These are phyloP conservation scores for Phyto melanocephala DNA, from an alignment of 2,888 invertebrate species.

Conservation along the genomic window DNA sequence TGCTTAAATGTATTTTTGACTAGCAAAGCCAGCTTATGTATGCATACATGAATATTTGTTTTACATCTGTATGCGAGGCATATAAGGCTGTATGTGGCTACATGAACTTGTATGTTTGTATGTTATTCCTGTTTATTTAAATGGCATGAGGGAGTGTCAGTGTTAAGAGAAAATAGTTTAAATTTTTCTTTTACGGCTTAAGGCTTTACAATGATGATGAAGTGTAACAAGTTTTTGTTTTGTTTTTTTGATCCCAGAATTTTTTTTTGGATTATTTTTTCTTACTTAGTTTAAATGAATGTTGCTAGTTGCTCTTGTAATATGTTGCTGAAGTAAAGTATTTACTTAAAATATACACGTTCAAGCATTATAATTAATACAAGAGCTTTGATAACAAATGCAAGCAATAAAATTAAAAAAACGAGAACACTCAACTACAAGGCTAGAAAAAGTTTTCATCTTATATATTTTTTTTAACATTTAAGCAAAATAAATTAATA, in stretches of 20 bases:
- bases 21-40: not conserved
- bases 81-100: not conserved
- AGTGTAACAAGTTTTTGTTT: conserved; percentile 47
- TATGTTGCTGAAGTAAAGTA: conserved; percentile 15
- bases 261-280: conserved; percentile 2
- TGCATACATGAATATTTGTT: not conserved
- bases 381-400: conserved; percentile 44
- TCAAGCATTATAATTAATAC: conserved; percentile 52
- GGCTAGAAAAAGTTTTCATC: conserved; percentile 41
- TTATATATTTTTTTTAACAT: conserved; percentile 15
- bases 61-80: not conserved
- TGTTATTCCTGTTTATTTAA: too few species aligned
- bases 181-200: conserved; percentile 9
- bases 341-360: conserved; percentile 42
- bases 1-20: conserved; percentile 24
- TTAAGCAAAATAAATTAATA: conserved; percentile 18
- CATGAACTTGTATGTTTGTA: not conserved
- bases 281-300: not conserved
- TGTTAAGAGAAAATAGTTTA: conserved; percentile 36
- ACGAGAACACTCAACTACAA: not conserved
- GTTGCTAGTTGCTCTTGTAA: not conserved
- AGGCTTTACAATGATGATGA: conserved; percentile 42
- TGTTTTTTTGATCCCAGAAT: not conserved
- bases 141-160: not conserved
- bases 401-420: conserved; percentile 40